Conservation (phyloP, 2,888 invertebrate genomes). For the Ernsta delagoae region DNA sequence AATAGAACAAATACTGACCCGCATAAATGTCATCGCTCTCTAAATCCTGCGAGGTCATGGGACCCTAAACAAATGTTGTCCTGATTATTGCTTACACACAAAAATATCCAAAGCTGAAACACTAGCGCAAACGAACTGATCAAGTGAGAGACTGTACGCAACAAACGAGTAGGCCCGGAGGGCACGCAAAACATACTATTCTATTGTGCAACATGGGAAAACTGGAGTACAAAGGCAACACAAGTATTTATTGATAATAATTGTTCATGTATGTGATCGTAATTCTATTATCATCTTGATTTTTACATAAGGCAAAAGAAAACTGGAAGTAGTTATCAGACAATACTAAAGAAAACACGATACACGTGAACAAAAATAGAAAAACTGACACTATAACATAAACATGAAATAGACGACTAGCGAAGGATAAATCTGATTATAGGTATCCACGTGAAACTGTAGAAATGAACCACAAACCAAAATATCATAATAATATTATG, state of each 20-base stretch:
- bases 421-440: background rate
- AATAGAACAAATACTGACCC: slow-evolving; percentile 59
- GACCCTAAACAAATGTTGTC: slow-evolving; percentile 44
- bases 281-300: slow-evolving; percentile 8
- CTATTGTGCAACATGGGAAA: slow-evolving; percentile 79
- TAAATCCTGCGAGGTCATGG: slow-evolving; percentile 64
- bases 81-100: background rate
- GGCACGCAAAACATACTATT: slow-evolving; percentile 70
- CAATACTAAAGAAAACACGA: no score
- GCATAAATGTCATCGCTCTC: slow-evolving; percentile 59
- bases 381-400: no score
- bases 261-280: slow-evolving; percentile 35
- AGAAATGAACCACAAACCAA: slow-evolving; percentile 6
- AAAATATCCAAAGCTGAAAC: slow-evolving; percentile 43
- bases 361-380: no score
- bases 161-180: slow-evolving; percentile 58
- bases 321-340: background rate
- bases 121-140: slow-evolving; percentile 65
- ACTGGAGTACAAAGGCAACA: slow-evolving; percentile 65
- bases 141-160: slow-evolving; percentile 66
- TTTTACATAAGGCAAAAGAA: background rate
- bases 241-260: slow-evolving; percentile 44
- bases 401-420: background rate
- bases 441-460: background rate
- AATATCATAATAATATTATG: background rate